Evolutionary conservation across 1,140 invertebrate species (phyloP), one percentile per base, ranked within the genome.

Genomic region (Hyles euphorbiae): DNA sequence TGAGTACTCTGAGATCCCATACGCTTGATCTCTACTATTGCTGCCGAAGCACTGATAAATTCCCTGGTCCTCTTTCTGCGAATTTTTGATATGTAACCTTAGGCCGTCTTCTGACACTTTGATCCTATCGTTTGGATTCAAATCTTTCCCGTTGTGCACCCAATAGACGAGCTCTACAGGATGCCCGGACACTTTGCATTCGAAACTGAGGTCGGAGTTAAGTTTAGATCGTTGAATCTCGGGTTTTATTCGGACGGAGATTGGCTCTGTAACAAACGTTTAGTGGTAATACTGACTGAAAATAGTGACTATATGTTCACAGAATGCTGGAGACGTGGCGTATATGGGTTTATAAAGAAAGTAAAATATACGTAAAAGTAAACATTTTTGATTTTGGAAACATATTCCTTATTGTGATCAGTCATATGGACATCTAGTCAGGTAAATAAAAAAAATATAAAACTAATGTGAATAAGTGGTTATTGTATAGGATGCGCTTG

Each of bases 21-120:
- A 95, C 22, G 94, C 94, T 88, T 96, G 95, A 74, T 97, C 95
- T 81, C 93, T 95, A 60, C 96, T 94, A 70, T 96, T 96, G 65
- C 92, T 93, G 3, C 95, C 96, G 63, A 96, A 94, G 81, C 97
- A 98, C 68, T 97, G 96, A 87, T 97, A 98, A 91, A 97, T 94
- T 3, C 96, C 96, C 61, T 94, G 91, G 81, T 97, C 96, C 53
- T 95, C 92, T 63, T 93, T 93, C 33, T 93, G 92, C 10, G 96
- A 91, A 9, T 93, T 91, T 33, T 91, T 91, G 67, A 97, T 92
- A 68, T 91, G 91, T 59, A 95, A 71, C 51, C 90, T 82, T 47
- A 90, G 75, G 7, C 90, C 89, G 49, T 91, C 90, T 32, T 86
- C 76, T 56, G 87, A 87, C 52, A 92, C 83, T 78, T 92, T 90